Percentiles rank a stretch among this genome's conserved stretches.
Conservation (phyloP, 2,113 vertebrate genomes). For the Guaruba guarouba region DNA sequence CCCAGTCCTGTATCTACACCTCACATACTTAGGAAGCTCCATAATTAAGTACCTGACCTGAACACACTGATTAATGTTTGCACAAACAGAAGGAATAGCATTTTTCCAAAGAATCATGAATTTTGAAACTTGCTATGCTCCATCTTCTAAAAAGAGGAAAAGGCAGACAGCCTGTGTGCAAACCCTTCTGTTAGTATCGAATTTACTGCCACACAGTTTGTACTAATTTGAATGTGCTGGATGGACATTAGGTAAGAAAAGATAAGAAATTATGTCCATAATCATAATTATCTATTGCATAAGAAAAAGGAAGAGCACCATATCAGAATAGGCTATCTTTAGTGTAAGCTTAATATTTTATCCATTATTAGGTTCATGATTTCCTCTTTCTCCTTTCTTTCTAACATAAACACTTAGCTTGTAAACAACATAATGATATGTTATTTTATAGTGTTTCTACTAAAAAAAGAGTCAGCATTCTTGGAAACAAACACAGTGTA, state of each 20-base stretch:
- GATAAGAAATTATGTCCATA: not conserved
- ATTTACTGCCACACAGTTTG: not conserved
- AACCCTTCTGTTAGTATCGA: not conserved
- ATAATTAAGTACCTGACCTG: not conserved
- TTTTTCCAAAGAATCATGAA: not conserved
- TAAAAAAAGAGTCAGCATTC: not conserved
- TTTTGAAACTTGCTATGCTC: not conserved
- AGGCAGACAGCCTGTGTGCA: not conserved
- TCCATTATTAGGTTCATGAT: not conserved
- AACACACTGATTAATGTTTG: not conserved
- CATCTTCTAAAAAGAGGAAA: not conserved
- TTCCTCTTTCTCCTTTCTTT: not conserved
- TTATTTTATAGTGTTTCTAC: not conserved
- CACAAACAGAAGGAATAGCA: accelerated
- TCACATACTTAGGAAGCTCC: not conserved
- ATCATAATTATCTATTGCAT: not conserved
- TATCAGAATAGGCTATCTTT: not conserved
- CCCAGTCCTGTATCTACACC: not conserved
- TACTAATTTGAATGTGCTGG: not conserved
- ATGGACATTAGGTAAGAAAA: not conserved
- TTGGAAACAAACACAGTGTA: not conserved
- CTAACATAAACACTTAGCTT: not conserved
- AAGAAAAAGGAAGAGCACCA: not conserved
- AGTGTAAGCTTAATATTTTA: not conserved
- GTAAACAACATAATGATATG: accelerated